Evolutionary conservation across 2,113 vertebrate species (phyloP).

Genomic region (Sula dactylatra): DNA sequence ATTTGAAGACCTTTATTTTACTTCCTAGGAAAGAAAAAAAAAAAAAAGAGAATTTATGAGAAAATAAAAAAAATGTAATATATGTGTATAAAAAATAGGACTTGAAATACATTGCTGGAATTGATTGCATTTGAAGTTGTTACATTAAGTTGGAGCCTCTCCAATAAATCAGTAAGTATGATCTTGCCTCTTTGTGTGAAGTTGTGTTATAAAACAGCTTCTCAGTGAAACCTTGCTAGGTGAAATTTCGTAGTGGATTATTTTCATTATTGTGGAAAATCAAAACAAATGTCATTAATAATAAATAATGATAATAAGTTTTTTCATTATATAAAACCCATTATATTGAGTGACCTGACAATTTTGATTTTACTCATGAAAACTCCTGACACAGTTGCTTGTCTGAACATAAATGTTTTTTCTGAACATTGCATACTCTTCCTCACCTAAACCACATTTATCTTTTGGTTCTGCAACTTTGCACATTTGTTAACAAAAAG

Average conservation of each 20-base stretch:
- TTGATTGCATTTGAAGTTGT: neutral
- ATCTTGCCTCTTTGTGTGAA: neutral
- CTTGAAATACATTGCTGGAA: neutral
- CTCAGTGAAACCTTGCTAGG: neutral
- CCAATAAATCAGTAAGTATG: neutral
- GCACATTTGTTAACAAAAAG: neutral
- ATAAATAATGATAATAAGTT: neutral
- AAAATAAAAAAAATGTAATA: neutral
- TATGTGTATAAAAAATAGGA: neutral
- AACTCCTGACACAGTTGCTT: neutral
- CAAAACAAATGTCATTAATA: neutral
- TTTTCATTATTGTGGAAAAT: neutral
- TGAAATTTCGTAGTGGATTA: neutral
- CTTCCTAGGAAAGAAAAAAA: neutral
- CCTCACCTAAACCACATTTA: neutral
- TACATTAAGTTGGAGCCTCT: neutral
- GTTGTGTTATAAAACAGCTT: neutral
- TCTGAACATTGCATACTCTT: neutral
- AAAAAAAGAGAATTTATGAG: neutral
- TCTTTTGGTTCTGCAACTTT: neutral
- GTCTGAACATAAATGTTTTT: neutral
- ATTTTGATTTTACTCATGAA: neutral
- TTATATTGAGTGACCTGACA: neutral
- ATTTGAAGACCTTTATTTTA: constrained; percentile 2
- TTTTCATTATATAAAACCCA: neutral